phyloP scores from a whole-genome alignment of 2,888 invertebrate species.

The Cantharis flavilabris region DNA sequence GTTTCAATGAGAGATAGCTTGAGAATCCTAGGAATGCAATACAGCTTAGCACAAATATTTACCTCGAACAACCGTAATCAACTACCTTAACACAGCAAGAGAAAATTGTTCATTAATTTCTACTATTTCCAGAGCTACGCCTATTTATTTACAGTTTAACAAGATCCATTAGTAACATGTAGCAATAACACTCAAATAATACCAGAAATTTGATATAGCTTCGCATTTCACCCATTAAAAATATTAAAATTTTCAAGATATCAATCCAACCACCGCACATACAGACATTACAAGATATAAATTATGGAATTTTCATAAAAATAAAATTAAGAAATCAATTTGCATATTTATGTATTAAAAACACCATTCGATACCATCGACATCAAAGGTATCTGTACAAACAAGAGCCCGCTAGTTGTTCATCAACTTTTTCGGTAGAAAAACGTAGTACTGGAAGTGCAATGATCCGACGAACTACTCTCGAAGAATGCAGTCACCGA shows the following conservation, averaged over 20 bases:
- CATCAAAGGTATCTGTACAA: slow-evolving; percentile 25
- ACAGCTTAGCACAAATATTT: slow-evolving; percentile 40
- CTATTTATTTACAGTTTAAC: background rate
- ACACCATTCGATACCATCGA: slow-evolving; percentile 54
- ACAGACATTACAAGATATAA: background rate
- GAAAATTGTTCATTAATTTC: slow-evolving; percentile 33
- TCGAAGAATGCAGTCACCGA: slow-evolving; percentile 49
- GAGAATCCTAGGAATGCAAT: slow-evolving; percentile 38
- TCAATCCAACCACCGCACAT: background rate
- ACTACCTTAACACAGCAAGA: slow-evolving; percentile 36
- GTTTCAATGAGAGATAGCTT: slow-evolving; percentile 32
- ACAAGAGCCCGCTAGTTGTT: slow-evolving; percentile 38
- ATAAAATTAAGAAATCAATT: background rate
- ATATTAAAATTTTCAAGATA: background rate
- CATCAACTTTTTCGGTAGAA: slow-evolving; percentile 46
- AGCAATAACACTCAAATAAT: background rate
- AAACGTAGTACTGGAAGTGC: slow-evolving; percentile 44
- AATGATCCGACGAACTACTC: slow-evolving; percentile 49
- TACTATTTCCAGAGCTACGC: background rate
- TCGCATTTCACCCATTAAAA: background rate
- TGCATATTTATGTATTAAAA: background rate
- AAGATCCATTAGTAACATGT: background rate
- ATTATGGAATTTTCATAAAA: background rate
- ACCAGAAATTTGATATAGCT: background rate
- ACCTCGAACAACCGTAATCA: slow-evolving; percentile 37